Evolutionary conservation across 2,888 invertebrate species (phyloP), one percentile per base, ranked within the genome.

Genomic region (Trichogramma evanescens): DNA sequence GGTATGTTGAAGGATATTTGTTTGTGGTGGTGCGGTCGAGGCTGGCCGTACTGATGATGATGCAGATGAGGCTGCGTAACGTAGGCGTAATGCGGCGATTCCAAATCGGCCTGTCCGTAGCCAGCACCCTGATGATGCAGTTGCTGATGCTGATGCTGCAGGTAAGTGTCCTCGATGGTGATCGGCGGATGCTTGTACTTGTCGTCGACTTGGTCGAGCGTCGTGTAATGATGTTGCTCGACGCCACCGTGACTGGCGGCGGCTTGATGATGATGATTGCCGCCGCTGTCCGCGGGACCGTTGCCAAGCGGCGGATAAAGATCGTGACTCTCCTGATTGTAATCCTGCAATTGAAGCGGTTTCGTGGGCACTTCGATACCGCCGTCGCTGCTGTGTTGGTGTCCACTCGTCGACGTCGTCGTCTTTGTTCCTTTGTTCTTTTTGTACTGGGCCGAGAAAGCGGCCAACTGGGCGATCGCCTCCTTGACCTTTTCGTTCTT

Each of bases 271-370:
- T 50, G 9, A 26, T 8, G 6, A 5, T 13, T 38, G 10, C 54
- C 55, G 6, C 49, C 7, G 7, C 54, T 52, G 5, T 61, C 58
- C 4, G 42, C 1, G 8, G 64, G 62, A 2, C 49, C 56, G 7
- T 48, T 62, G 40, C 59, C 59, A 6, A 64, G 54, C 45, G 64
- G 59, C 5, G 62, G 62, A 41, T 64, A 62, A 5, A 64, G 44
- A 1, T 62, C 59, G 59, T 63, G 50, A 39, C 40, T 61, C 4
- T 49, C 52, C 8, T 58, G 51, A 13, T 64, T 64, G 43, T 59
- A 41, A 7, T 59, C 55, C 52, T 62, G 50, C 4, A 64, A 10
- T 49, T 59, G 57, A 9, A 62, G 54, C 4, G 49, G 45, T 9
- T n/a, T 45, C n/a, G 45, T 8, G 8, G 45, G 45, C 8, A 45